Conservation (phyloP, 2,888 invertebrate species). For the Matsumyia berberina region DNA sequence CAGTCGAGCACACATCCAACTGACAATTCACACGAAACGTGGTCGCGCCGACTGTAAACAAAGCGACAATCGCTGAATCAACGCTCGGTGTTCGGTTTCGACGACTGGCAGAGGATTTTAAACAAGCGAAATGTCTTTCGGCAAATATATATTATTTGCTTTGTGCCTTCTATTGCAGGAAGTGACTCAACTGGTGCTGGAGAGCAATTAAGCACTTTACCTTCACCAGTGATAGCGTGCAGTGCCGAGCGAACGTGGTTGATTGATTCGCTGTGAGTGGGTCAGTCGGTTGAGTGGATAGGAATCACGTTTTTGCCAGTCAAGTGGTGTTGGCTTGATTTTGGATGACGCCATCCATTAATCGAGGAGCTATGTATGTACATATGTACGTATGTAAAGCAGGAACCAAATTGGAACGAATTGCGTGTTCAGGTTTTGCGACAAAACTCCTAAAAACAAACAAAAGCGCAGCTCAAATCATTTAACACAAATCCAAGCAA, state of each 20-base stretch:
- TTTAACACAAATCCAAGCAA: conserved; percentile 47
- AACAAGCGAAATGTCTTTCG: conserved; percentile 1
- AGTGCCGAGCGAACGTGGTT: background rate
- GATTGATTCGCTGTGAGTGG: conserved; percentile 43
- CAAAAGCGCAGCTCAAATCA: conserved; percentile 9
- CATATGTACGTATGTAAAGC: background rate
- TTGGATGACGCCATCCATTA: conserved; percentile 15
- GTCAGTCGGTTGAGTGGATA: conserved; percentile 38
- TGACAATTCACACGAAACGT: conserved; percentile 1
- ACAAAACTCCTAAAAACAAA: background rate
- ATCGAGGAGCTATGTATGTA: background rate
- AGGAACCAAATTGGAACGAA: conserved; percentile 8
- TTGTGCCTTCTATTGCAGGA: conserved; percentile 22
- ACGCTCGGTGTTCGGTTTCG: background rate
- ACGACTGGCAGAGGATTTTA: conserved; percentile 7
- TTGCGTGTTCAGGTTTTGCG: background rate
- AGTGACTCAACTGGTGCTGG: conserved; percentile 37
- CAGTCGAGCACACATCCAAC: conserved; percentile 17
- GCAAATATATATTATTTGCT: conserved; percentile 15
- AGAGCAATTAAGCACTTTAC: conserved; percentile 27
- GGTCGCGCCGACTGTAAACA: conserved; percentile 29
- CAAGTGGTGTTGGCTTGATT: conserved; percentile 5
- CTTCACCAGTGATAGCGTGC: conserved; percentile 17
- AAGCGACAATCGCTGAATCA: background rate
- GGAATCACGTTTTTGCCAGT: conserved; percentile 31